Conservation (phyloP, 2,797 vertebrate genomes). For the Tokudaia tokunoshimensis region DNA sequence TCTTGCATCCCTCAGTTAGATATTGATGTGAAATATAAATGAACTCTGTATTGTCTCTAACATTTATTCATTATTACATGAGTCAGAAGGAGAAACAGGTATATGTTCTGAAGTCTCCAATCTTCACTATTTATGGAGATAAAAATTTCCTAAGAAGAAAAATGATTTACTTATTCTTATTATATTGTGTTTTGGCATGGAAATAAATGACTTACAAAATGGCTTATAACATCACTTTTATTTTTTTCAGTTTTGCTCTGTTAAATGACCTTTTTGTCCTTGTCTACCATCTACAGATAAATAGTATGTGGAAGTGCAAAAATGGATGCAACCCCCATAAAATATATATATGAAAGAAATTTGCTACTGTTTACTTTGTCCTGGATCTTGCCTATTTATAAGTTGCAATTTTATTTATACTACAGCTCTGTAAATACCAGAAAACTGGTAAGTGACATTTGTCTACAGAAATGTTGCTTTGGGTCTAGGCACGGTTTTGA, state of each 20-base stretch:
- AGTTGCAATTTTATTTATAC: not conserved
- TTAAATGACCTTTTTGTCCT: not conserved
- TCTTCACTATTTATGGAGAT: not conserved
- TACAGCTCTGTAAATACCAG: not conserved
- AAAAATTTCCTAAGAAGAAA: not conserved
- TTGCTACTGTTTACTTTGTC: not conserved
- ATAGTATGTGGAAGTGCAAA: not conserved
- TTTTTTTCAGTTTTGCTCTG: not conserved
- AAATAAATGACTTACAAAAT: not conserved
- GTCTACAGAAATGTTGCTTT: not conserved
- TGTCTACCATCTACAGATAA: not conserved
- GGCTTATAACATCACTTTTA: not conserved
- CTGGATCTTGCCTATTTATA: not conserved
- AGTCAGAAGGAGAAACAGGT: rapidly evolving
- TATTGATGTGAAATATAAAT: conserved; percentile 29
- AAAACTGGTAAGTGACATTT: conserved; percentile 10
- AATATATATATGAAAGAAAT: not conserved
- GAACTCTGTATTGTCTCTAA: not conserved
- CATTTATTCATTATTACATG: conserved; percentile 30
- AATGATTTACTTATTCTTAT: not conserved
- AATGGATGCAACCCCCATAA: not conserved
- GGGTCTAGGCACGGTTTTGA: not conserved
- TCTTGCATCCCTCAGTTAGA: not conserved
- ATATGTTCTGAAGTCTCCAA: not conserved
- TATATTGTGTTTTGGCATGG: not conserved